Base-by-base conservation (phyloP, 2,113 vertebrate genomes). In the Dromas ardeola region DNA sequence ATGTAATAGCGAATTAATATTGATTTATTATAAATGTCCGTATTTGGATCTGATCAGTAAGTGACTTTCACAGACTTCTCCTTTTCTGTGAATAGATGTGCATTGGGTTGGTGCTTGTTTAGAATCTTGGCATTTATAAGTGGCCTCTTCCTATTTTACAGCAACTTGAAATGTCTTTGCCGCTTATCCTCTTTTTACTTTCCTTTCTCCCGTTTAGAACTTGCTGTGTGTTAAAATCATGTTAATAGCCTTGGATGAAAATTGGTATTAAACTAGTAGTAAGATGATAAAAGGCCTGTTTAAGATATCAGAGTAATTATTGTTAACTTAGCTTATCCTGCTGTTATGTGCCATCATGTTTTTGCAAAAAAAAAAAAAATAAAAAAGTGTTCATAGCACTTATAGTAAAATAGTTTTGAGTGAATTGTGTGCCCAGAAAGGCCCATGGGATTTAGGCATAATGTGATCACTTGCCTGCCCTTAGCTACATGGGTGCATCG, bases 391-490 rank as follows among this genome's bases (percentile, higher is more conserved):
- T 56, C 9, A 0, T 12, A 78, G 65, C 21, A 49, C 45, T 84
- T 70, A 11, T 0, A 36, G 45, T 53, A 79, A 79, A 65, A 38
- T 21, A 71, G 21, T 16, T 66, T 87, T 78, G 29, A 42, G 27
- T 49, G 36, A 71, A 52, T 23, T 70, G 16, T 40, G 45, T 43
- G n/a, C 32, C 38, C 45, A 20, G 20, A 34, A 72, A 65, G 13
- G 26, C 13, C 34, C 0, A 0, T 32, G 49, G 65, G 20, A 21
- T 67, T 40, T 53, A 78, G 34, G 40, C 15, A 4, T 0, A n/a
- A 38, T 19, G 11, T 40, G 49, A 58, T 62, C 14, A 8, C 29
- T 32, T 56, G 16, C 26, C 23, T 66, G 16, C 49, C 49, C 63
- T 59, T 38, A 62, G 19, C 25, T 47, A 15, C 30, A 5, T 11